Evolutionary conservation across 2,113 vertebrate species (phyloP).

Genomic region (Suricata suricatta): DNA sequence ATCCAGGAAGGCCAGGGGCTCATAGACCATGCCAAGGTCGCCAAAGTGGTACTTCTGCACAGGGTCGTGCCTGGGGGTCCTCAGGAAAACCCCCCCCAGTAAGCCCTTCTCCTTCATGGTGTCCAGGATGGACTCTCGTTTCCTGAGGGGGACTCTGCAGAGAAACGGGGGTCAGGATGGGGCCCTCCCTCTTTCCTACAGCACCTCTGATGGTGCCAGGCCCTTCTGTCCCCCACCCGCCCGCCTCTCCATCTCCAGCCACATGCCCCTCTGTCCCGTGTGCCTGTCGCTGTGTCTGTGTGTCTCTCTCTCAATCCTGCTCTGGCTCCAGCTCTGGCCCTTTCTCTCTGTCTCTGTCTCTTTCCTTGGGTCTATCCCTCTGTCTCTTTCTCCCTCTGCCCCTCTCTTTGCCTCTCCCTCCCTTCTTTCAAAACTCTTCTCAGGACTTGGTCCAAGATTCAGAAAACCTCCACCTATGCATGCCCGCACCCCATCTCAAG

Average conservation of each 20-base stretch:
- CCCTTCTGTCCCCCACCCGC: background rate
- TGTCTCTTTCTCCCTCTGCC: background rate
- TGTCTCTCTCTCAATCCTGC: background rate
- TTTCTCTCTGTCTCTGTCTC: fast-evolving
- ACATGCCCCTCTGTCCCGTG: fast-evolving
- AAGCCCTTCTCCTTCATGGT: conserved; percentile 84
- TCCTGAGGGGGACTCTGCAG: conserved; percentile 85
- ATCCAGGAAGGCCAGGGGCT: conserved; percentile 88
- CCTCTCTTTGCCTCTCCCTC: background rate
- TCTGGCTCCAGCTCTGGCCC: fast-evolving
- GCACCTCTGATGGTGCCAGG: fast-evolving
- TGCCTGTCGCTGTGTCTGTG: background rate
- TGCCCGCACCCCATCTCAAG: background rate
- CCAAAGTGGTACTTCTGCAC: conserved; percentile 79
- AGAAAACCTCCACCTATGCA: background rate
- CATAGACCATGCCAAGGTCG: conserved; percentile 31
- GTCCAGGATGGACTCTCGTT: conserved; percentile 84
- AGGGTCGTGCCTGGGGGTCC: conserved; percentile 75
- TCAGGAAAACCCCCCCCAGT: conserved; percentile 80
- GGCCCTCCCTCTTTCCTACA: no score
- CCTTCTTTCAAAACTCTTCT: background rate
- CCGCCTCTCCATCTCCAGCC: fast-evolving
- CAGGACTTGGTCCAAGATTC: background rate
- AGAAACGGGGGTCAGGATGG: background rate
- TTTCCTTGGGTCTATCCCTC: background rate